Base-by-base conservation (phyloP, 2,888 invertebrate genomes). In the Podabrus alpinus region DNA sequence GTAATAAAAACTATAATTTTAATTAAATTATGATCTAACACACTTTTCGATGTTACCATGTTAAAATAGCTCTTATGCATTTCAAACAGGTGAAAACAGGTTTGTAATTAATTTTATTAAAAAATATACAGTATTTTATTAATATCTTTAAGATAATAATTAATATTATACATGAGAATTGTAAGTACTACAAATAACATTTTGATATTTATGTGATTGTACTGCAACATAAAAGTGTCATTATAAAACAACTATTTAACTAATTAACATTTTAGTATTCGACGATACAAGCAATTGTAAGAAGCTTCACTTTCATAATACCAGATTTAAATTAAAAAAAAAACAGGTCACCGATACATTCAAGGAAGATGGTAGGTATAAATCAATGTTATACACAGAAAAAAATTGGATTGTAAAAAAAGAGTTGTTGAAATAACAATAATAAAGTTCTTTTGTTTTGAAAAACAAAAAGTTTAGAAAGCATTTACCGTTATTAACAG, bases 151-250 rank as follows among this genome's bases (percentile, higher is more conserved):
- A 64, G 62, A 64, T 64, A 64, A 64, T 64, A 64, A 64, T 64
- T 64, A 64, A 64, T 64, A 16, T 19, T 19, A 64, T 21, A 19
- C 15, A 19, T 19, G 19, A 64, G 16, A 21, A 64, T 64, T 21
- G 62, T 64, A 64, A 64, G 62, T 16, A 16, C 62, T 64, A 64
- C 62, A 64, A 64, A 64, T 64, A 64, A 64, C 62, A 64, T 64
- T 19, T 64, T 19, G 45, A 45, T 45, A 45, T 45, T 45, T 45
- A 45, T 45, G 45, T 7, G 45, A 45, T 45, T 45, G 45, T 45
- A n/a, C 45, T 45, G n/a, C 45, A 45, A 45, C 45, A 45, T 45
- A 45, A 45, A 45, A 45, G 45, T 45, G 45, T 45, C 45, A 45
- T 45, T 45, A n/a, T 45, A 45, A 45, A 45, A 45, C 45, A 45